Evolutionary conservation across 2,113 vertebrate genomes (phyloP), one percentile per base, ranked within the genome.

Genomic region (Pandion haliaetus): DNA sequence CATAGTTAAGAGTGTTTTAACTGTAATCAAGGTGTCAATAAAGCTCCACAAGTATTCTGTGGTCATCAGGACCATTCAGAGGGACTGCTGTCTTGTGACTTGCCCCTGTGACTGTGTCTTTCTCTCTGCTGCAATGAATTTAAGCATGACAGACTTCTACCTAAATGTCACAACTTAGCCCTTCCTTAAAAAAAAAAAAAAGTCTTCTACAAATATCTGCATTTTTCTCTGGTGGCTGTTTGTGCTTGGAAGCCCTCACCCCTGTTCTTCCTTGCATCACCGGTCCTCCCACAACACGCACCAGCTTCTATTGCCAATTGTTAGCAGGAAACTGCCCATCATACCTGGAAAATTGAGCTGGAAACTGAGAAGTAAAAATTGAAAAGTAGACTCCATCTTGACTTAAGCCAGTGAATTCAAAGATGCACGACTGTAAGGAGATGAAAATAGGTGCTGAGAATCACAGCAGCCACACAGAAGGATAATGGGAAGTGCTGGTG

Each of bases 371-470:
- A 76, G 17, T 40, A 82, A 47, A 86, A 82, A 32, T 2, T 49
- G 32, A 84, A 67, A 82, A 59, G 17, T 24, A 44, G 82, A 36
- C 18, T 71, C 25, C 55, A 55, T n/a, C 38, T 55, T 76, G 8
- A 55, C 17, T 62, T 34, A 36, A 74, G 34, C 8, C 29, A 72
- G 47, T 40, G 61, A 67, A 58, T 82, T 82, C 57, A 57, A 38
- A 82, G 55, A 38, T 17, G 14, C 5, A 6, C 0, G 0, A 42
- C 11, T 54, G 12, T 34, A 38, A 82, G 26, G 32, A 88, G 36
- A 52, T 61, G n/a, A 54, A 83, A 84, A 71, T 13, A 74, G 5
- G 12, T 31, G 16, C 4, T 86, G 86, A 63, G 52, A 84, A 77
- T 63, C 76, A 26, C 86, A 86, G 54, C 63, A 94, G 69, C 67